These are phyloP conservation scores for Neomicropteryx cornuta DNA, from an alignment of 1,140 invertebrate genomes.

Conservation along the genomic window DNA sequence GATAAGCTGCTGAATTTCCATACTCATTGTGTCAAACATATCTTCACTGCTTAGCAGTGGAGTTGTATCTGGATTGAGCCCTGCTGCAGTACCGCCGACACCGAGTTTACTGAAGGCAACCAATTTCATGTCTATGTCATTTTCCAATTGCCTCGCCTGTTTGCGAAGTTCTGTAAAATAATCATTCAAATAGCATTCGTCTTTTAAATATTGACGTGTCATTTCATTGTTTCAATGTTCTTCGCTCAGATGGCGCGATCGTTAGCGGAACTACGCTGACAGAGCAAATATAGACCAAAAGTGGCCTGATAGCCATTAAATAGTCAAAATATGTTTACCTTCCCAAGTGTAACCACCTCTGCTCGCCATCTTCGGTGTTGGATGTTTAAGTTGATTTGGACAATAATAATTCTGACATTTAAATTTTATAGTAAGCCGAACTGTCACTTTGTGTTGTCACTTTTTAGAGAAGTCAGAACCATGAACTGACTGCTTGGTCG, in stretches of 20 bases:
- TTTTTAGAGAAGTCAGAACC: too few relatives aligned
- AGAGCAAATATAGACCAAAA: too few relatives aligned
- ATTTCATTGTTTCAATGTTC: neutral
- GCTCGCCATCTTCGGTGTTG: too few relatives aligned
- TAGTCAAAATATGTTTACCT: slow-evolving; percentile 24
- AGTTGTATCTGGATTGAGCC: slow-evolving; percentile 51
- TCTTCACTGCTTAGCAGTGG: slow-evolving; percentile 79
- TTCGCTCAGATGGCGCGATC: neutral
- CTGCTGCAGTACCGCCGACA: slow-evolving; percentile 47
- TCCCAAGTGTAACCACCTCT: slow-evolving; percentile 27
- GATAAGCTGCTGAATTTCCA: slow-evolving; percentile 83
- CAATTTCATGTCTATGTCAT: slow-evolving; percentile 93
- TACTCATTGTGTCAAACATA: slow-evolving; percentile 84
- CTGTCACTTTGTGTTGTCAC: too few relatives aligned
- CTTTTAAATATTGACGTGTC: neutral
- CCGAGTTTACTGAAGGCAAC: slow-evolving; percentile 93
- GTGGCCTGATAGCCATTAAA: too few relatives aligned
- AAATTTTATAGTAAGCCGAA: too few relatives aligned
- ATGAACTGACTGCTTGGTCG: too few relatives aligned
- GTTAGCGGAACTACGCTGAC: neutral
- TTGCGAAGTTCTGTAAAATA: slow-evolving; percentile 85
- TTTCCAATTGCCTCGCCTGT: slow-evolving; percentile 86
- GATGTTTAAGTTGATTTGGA: too few relatives aligned
- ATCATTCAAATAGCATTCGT: too few relatives aligned
- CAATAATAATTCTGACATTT: too few relatives aligned